Percentiles rank a stretch among this genome's conserved stretches.
phyloP scores from a whole-genome alignment of 1,140 invertebrate genomes.

The Drosophila rufa region DNA sequence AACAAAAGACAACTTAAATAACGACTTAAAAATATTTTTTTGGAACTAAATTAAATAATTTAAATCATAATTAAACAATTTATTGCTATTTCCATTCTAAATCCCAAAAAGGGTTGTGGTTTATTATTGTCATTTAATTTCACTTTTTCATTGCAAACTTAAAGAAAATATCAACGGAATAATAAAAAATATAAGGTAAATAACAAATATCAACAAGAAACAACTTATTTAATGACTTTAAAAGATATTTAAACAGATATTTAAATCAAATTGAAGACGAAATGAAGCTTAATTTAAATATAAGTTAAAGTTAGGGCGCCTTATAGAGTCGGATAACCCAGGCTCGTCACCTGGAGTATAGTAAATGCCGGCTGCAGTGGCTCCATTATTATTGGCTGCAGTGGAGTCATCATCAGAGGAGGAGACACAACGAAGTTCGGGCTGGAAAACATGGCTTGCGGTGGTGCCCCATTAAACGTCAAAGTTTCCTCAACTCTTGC shows the following conservation, averaged over 20 bases:
- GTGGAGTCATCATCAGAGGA: background rate
- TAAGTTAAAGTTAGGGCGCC: no score
- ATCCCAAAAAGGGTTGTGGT: slow-evolving; percentile 40
- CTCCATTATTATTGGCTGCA: background rate
- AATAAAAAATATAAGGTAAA: background rate
- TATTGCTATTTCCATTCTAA: slow-evolving; percentile 76
- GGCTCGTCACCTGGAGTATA: slow-evolving; percentile 8
- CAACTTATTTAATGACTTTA: background rate
- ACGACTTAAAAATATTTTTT: no score
- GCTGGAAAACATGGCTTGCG: background rate
- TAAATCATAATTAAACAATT: slow-evolving; percentile 57
- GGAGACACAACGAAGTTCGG: background rate
- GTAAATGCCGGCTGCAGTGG: slow-evolving; percentile 6
- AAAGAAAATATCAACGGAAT: background rate
- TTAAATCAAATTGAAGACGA: background rate
- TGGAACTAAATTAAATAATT: no score
- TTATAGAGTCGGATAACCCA: slow-evolving; percentile 7
- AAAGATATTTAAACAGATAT: background rate
- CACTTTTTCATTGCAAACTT: no score
- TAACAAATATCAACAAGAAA: background rate
- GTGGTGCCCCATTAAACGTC: background rate
- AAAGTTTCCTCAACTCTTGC: no score
- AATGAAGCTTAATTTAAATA: background rate
- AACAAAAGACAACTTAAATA: no score
- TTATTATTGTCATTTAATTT: slow-evolving; percentile 11